These are phyloP conservation scores for Maniola jurtina DNA, from an alignment of 1,140 invertebrate genomes.

Conservation along the genomic window DNA sequence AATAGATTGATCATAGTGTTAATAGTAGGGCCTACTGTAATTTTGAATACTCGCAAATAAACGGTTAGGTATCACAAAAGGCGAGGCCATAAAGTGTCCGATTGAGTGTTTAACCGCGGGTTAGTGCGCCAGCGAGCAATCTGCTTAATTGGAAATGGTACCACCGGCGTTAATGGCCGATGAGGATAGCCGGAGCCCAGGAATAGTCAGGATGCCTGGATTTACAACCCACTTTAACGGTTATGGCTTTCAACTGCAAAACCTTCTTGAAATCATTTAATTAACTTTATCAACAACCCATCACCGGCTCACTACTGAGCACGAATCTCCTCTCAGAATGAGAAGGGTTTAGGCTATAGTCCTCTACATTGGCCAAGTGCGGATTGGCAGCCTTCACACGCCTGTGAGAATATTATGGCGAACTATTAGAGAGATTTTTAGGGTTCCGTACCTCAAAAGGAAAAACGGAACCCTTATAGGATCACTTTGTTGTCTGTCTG, in stretches of 20 bases:
- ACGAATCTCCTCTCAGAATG: too few species aligned
- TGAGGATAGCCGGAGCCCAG: constrained; percentile 34
- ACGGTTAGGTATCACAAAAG: constrained; percentile 37
- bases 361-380: too few species aligned
- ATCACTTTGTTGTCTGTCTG: too few species aligned
- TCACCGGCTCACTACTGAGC: too few species aligned
- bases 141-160: constrained; percentile 61
- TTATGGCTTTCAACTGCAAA: constrained; percentile 10
- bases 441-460: too few species aligned
- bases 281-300: not conserved
- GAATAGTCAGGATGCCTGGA: constrained; percentile 32
- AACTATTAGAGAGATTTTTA: too few species aligned
- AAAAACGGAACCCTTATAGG: too few species aligned
- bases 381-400: too few species aligned
- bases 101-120: constrained; percentile 49
- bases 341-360: too few species aligned
- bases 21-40: constrained; percentile 14
- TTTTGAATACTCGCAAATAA: constrained; percentile 35
- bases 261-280: not conserved
- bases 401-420: too few species aligned
- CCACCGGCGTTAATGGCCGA: constrained; percentile 47
- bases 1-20: too few species aligned
- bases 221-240: constrained; percentile 35
- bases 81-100: constrained; percentile 52
- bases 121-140: constrained; percentile 52